Conservation (phyloP, 1,140 invertebrate species). For the Mycetomoellerius zeteki region DNA sequence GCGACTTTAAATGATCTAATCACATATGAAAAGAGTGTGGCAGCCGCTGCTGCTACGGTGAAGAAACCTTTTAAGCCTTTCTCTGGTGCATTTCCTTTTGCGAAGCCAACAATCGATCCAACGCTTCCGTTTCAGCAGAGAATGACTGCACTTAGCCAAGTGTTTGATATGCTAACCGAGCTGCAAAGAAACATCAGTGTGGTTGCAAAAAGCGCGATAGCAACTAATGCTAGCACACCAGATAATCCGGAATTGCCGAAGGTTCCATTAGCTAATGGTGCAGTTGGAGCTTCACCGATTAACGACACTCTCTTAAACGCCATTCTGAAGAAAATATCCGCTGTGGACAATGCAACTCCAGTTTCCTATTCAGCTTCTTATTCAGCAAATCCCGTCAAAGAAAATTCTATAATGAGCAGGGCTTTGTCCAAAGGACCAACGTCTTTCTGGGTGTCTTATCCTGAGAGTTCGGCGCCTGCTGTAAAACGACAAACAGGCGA, state of each 20-base stretch:
- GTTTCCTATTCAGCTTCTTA: constrained; percentile 46
- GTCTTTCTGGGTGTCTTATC: constrained; percentile 79
- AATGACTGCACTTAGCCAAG: constrained; percentile 82
- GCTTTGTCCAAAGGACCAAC: constrained; percentile 64
- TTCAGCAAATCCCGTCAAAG: constrained; percentile 11
- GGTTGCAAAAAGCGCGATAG: constrained; percentile 76
- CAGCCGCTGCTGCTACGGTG: constrained; percentile 30
- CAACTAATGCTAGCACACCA: constrained; percentile 53
- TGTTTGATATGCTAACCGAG: constrained; percentile 84
- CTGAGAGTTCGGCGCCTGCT: constrained; percentile 42
- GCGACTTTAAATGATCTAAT: constrained; percentile 81
- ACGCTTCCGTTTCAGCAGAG: constrained; percentile 82
- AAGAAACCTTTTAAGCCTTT: constrained; percentile 79
- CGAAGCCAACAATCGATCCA: constrained; percentile 76
- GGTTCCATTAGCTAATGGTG: not conserved
- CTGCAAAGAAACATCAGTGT: constrained; percentile 82
- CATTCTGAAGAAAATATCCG: constrained; percentile 77
- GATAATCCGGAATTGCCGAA: not conserved
- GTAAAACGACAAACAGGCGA: constrained; percentile 76
- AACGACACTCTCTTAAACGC: constrained; percentile 80
- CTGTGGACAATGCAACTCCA: constrained; percentile 21
- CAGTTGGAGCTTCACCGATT: constrained; percentile 20
- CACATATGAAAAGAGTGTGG: constrained; percentile 76
- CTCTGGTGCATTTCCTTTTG: constrained; percentile 72
- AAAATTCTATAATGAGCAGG: constrained; percentile 57